Percentiles rank a stretch among this genome's conserved stretches.
phyloP scores from a whole-genome alignment of 2,797 vertebrate genomes.

The Microhierax caerulescens region DNA sequence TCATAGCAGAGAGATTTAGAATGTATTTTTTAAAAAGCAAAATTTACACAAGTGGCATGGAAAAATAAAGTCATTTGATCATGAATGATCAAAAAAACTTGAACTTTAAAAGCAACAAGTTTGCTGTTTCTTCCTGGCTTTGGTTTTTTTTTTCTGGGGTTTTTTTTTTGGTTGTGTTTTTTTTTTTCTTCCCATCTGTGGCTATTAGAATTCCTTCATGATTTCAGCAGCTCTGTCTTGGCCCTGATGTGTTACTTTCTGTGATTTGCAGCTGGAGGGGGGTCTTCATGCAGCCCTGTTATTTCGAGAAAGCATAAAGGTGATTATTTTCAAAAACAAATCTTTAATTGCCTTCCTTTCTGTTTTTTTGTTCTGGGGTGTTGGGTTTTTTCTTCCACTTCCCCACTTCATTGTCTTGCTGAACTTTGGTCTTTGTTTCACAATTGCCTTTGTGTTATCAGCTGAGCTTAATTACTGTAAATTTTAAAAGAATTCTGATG shows the following conservation, averaged over 20 bases:
- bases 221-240: constrained; percentile 71
- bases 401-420: constrained; percentile 7
- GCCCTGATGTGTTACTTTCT: constrained; percentile 83
- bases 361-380: background rate
- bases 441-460: background rate
- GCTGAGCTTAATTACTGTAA: background rate
- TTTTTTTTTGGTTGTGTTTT: background rate
- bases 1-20: background rate
- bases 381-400: background rate
- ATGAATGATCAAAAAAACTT: background rate
- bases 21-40: background rate
- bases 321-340: constrained; percentile 81
- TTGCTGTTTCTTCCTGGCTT: background rate
- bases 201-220: constrained; percentile 56
- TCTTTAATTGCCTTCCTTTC: constrained; percentile 23
- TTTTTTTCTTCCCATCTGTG: background rate
- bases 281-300: constrained; percentile 95
- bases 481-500: background rate
- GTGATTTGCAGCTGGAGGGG: constrained; percentile 89
- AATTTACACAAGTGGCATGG: background rate
- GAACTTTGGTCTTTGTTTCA: constrained; percentile 6
- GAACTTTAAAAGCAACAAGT: background rate
- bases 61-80: background rate
- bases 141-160: background rate
- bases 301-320: constrained; percentile 96